These are phyloP conservation scores for Folsomia manolachei DNA, from an alignment of 2,888 invertebrate species.

Conservation along the genomic window DNA sequence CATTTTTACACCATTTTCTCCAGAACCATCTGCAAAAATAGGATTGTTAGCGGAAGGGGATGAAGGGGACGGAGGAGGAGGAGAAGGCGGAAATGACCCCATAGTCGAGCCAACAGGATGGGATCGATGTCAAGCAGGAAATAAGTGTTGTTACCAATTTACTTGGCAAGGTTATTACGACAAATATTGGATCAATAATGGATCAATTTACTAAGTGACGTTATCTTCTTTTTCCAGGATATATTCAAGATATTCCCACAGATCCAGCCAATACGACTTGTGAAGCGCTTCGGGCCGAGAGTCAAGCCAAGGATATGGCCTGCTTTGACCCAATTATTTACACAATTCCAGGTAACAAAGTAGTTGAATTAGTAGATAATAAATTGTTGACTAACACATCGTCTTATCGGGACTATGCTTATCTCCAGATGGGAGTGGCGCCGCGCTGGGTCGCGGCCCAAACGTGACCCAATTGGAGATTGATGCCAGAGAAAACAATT, in stretches of 20 bases:
- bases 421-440: neutral
- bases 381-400: too few relatives aligned
- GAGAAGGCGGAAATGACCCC: neutral
- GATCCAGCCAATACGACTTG: slow-evolving; percentile 24
- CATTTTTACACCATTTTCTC: neutral
- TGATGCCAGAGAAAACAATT: slow-evolving; percentile 14
- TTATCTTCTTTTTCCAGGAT: neutral
- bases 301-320: slow-evolving; percentile 14
- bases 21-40: neutral
- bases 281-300: slow-evolving; percentile 17
- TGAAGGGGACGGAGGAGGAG: neutral
- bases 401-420: too few relatives aligned
- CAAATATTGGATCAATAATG: too few relatives aligned
- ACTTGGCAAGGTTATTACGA: neutral
- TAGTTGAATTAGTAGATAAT: too few relatives aligned
- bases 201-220: neutral
- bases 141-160: neutral
- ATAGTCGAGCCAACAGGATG: neutral
- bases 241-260: neutral
- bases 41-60: neutral
- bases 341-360: slow-evolving; percentile 11
- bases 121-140: neutral
- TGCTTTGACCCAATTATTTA: slow-evolving; percentile 33
- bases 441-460: slow-evolving; percentile 2
- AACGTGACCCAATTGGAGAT: slow-evolving; percentile 8